These are phyloP conservation scores for Epinephelus awoara DNA, from an alignment of 2,797 vertebrate species.

Conservation along the genomic window DNA sequence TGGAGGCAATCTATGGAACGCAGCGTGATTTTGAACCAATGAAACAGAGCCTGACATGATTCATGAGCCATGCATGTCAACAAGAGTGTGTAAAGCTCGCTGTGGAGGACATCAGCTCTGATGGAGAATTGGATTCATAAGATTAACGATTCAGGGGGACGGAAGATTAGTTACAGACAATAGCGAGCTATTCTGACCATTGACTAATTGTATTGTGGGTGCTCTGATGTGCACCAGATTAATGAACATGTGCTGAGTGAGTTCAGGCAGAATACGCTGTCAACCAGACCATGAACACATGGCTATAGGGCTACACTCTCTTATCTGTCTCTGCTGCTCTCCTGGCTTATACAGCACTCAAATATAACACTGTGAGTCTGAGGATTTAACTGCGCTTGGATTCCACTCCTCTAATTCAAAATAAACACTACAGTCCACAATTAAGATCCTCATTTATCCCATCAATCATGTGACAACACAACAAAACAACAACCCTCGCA, in stretches of 20 bases:
- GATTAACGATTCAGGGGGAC: conserved; percentile 57
- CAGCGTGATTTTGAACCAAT: conserved; percentile 44
- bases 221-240: conserved; percentile 75
- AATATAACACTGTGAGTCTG: neutral
- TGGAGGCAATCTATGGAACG: conserved; percentile 53
- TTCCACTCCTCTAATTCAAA: conserved; percentile 39
- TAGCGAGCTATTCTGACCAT: conserved; percentile 59
- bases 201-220: conserved; percentile 71
- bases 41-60: conserved; percentile 61
- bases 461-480: conserved; percentile 68
- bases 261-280: conserved; percentile 68
- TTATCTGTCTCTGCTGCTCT: conserved; percentile 29
- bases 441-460: conserved; percentile 49
- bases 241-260: conserved; percentile 76
- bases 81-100: conserved; percentile 49
- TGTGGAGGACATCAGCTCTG: conserved; percentile 48
- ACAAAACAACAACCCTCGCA: conserved; percentile 50
- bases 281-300: conserved; percentile 73
- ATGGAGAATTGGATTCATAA: conserved; percentile 58
- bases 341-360: conserved; percentile 3
- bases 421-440: conserved; percentile 49
- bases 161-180: conserved; percentile 56
- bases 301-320: conserved; percentile 55
- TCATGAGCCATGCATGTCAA: conserved; percentile 59
- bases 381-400: conserved; percentile 39